Evolutionary conservation across 2,113 vertebrate species (phyloP).

Genomic region (Scolopax mira): DNA sequence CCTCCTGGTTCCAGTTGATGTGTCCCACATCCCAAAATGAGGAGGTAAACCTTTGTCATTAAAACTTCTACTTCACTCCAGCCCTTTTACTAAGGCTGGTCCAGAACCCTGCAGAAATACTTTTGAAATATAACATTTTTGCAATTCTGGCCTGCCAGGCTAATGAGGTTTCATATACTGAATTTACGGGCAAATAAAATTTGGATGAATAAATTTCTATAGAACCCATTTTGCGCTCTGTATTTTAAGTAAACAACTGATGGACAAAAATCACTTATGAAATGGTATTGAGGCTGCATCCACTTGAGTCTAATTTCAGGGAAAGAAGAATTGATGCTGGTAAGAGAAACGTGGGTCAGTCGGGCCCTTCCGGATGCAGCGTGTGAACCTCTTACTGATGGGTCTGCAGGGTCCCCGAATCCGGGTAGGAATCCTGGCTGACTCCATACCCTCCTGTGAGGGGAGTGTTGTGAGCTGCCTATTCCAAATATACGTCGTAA

Average conservation of each 20-base stretch:
- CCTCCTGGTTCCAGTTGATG: background rate
- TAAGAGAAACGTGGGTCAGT: background rate
- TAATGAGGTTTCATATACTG: background rate
- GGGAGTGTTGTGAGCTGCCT: background rate
- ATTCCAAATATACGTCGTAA: accelerated
- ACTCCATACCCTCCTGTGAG: no score
- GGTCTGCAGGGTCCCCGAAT: accelerated
- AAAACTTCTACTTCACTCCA: background rate
- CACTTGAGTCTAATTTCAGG: background rate
- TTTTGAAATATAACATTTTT: background rate
- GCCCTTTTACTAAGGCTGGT: background rate
- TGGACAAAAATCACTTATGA: background rate
- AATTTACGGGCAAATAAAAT: background rate
- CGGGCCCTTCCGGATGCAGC: background rate
- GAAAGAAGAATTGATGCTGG: background rate
- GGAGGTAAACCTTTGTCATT: background rate
- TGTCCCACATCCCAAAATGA: background rate
- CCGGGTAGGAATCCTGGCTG: background rate
- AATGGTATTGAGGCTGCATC: background rate
- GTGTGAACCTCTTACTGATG: accelerated
- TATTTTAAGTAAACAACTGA: background rate
- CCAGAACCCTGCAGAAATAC: background rate
- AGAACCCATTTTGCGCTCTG: background rate
- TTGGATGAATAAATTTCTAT: background rate
- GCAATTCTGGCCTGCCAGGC: background rate